These are phyloP conservation scores for Neolamprologus ventralis DNA, from an alignment of 2,113 vertebrate species.

Conservation along the genomic window DNA sequence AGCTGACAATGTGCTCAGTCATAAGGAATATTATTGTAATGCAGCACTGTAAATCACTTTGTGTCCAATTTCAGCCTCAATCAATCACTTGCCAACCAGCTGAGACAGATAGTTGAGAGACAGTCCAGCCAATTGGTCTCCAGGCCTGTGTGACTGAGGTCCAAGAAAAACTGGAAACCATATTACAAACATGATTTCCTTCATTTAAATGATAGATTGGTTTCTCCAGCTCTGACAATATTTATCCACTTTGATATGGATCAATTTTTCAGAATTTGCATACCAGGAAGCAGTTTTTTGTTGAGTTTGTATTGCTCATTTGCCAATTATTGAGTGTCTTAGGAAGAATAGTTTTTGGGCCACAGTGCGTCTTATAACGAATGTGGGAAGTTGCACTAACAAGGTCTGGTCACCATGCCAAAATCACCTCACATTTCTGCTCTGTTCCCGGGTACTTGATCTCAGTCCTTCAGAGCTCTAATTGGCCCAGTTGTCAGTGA, in stretches of 20 bases:
- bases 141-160: neutral
- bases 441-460: neutral
- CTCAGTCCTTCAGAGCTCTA: neutral
- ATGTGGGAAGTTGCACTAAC: neutral
- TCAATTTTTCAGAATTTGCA: neutral
- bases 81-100: neutral
- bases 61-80: neutral
- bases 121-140: neutral
- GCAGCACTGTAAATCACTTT: neutral
- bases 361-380: neutral
- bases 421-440: neutral
- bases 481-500: neutral
- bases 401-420: neutral
- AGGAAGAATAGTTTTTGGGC: neutral
- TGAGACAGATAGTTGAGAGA: neutral
- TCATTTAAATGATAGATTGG: neutral
- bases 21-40: neutral
- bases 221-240: neutral
- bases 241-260: neutral
- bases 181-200: neutral
- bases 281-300: neutral
- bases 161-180: neutral
- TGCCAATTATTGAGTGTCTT: neutral
- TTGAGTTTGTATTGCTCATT: neutral
- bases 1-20: neutral